phyloP scores from a whole-genome alignment of 2,888 invertebrate genomes.

The Blastobasis adustella region DNA sequence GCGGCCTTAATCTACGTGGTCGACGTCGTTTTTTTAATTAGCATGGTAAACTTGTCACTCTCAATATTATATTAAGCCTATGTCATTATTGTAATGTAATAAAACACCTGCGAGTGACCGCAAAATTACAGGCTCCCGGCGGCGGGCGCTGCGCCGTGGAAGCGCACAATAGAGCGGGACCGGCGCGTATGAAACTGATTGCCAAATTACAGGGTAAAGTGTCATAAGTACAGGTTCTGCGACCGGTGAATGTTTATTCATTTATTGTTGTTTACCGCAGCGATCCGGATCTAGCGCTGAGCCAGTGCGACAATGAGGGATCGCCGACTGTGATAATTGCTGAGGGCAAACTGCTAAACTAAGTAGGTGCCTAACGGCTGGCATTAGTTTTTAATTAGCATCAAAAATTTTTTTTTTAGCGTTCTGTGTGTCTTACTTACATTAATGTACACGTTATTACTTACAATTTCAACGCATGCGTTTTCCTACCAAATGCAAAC shows the following conservation, averaged over 20 bases:
- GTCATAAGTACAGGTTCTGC: constrained; percentile 48
- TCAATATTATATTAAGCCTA: constrained; percentile 29
- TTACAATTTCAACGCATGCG: too few relatives aligned
- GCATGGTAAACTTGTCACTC: constrained; percentile 17
- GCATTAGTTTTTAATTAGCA: neutral
- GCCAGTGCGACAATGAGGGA: constrained; percentile 22
- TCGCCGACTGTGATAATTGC: constrained; percentile 20
- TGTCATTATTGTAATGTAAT: constrained; percentile 36
- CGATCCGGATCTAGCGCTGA: constrained; percentile 22
- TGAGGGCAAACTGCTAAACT: neutral
- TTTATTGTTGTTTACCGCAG: constrained; percentile 38
- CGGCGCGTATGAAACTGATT: constrained; percentile 44
- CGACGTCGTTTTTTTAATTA: constrained; percentile 7
- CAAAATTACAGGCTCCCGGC: constrained; percentile 60
- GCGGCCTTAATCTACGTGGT: neutral
- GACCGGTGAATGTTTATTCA: constrained; percentile 32
- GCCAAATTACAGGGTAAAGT: constrained; percentile 68
- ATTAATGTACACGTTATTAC: too few relatives aligned
- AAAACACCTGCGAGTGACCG: constrained; percentile 61
- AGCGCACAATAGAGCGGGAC: constrained; percentile 42
- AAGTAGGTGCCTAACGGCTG: neutral
- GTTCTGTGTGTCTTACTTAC: too few relatives aligned
- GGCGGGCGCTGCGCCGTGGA: constrained; percentile 38
- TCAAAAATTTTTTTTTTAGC: too few relatives aligned
- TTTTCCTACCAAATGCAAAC: too few relatives aligned